These are phyloP conservation scores for Polyommatus iphigenia DNA, from an alignment of 2,888 invertebrate species.

Conservation along the genomic window DNA sequence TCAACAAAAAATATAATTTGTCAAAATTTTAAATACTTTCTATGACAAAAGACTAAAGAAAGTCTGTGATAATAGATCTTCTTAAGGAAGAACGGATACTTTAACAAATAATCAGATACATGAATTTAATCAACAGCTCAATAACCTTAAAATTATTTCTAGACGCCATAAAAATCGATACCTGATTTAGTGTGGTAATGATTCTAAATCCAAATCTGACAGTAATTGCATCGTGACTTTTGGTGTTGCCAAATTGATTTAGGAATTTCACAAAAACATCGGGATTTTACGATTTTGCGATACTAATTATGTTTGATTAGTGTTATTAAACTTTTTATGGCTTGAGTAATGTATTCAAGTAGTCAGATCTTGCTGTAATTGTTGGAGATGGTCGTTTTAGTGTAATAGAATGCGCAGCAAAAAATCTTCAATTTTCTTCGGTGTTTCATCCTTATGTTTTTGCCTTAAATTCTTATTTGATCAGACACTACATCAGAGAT, in stretches of 20 bases:
- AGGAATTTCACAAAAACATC: neutral
- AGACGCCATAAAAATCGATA: slow-evolving; percentile 28
- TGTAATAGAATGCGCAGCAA: neutral
- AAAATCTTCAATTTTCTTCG: neutral
- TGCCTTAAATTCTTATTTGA: neutral
- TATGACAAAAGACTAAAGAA: neutral
- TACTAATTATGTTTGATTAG: slow-evolving; percentile 1
- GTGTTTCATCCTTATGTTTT: neutral
- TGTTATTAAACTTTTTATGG: slow-evolving; percentile 16
- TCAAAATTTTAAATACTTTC: neutral
- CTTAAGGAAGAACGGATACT: neutral
- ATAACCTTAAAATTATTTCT: slow-evolving; percentile 28
- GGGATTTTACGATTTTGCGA: neutral
- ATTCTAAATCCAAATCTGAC: slow-evolving; percentile 34
- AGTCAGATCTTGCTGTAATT: neutral
- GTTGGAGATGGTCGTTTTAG: neutral
- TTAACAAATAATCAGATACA: neutral
- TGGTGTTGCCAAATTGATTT: slow-evolving; percentile 32
- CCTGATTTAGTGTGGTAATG: slow-evolving; percentile 27
- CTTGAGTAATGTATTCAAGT: neutral
- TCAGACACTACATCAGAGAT: neutral
- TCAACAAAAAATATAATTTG: neutral
- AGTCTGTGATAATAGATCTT: neutral
- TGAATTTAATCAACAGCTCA: slow-evolving; percentile 23
- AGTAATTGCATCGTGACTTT: slow-evolving; percentile 58